Base-by-base conservation (phyloP, 2,113 vertebrate species). In the Sisor rabdophorus region DNA sequence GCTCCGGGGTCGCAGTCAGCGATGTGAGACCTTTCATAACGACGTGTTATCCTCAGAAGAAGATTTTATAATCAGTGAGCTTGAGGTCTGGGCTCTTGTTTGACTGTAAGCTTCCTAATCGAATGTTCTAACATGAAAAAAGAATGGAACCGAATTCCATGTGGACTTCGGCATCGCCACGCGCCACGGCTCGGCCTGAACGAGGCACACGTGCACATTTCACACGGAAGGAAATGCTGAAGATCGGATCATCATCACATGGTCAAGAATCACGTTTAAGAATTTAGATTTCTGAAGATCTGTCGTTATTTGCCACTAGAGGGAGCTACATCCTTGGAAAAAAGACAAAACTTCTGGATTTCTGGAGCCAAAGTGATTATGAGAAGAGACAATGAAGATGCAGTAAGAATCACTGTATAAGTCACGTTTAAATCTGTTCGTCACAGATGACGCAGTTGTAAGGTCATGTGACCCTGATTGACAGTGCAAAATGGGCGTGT, bases 11-110 rank as follows among this genome's bases (percentile, higher is more conserved):
- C 69, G 73, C 19, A 84, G 80, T 22, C 75, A 73, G n/a, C 71
- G 32, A 15, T 80, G 81, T 26, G 77, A 85, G 11, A 81, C 79
- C 9, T 79, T 83, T n/a, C 48, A 79, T 72, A 84, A 80, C 60
- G 26, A 75, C 15, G 28, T 80, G 47, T 58, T 79, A 19, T 83
- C 84, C 20, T 60, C 65, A 10, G 20, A 50, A 24, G 77, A 82
- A 48, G 74, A 81, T 44, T 83, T 83, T 32, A 22, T 79, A n/a
- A 44, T 83, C 20, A 67, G 32, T 52, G 67, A 81, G 70, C 44
- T 81, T 1, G 76, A 83, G 40, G 58, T 77, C 2, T 82, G 77
- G 83, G 71, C 80, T 60, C 78, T 82, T 0, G 30, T 58, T 20
- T 81, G 75, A 80, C 69, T 73, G n/a, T 28, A 8, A 8, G 16